Evolutionary conservation across 1,140 invertebrate genomes (phyloP).

Genomic region (Adoxophyes honmai): DNA sequence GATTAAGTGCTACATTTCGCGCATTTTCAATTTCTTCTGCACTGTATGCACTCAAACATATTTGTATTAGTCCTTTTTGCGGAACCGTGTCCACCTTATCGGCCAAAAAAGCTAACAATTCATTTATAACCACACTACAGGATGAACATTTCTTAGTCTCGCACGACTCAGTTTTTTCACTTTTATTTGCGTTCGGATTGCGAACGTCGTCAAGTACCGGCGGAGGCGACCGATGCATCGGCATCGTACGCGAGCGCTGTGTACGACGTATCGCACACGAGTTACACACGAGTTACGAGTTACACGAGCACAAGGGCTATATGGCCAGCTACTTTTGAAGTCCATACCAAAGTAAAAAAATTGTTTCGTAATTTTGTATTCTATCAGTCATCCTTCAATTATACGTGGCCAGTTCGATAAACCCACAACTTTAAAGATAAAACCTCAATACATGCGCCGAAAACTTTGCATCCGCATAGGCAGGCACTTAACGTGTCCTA

Average conservation of each 20-base stretch:
- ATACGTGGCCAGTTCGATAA: not conserved
- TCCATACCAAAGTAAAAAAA: too few species aligned
- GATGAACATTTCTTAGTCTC: not conserved
- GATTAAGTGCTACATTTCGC: not conserved
- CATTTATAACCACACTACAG: constrained; percentile 1
- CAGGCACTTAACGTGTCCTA: constrained; percentile 58
- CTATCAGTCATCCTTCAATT: too few species aligned
- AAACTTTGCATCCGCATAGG: constrained; percentile 16
- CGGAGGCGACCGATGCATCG: too few species aligned
- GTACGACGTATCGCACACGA: too few species aligned
- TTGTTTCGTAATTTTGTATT: too few species aligned
- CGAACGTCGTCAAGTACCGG: not conserved
- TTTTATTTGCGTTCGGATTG: not conserved
- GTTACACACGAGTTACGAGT: too few species aligned
- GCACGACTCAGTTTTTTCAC: not conserved
- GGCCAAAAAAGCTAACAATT: not conserved
- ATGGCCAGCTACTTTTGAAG: too few species aligned
- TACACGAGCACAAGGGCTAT: too few species aligned
- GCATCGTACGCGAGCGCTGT: too few species aligned
- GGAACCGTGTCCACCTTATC: not conserved
- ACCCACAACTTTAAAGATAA: too few species aligned
- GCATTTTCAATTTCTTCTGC: not conserved
- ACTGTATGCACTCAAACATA: not conserved
- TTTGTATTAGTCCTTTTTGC: not conserved
- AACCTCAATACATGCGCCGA: not conserved